Percentiles rank a stretch among this genome's conserved stretches.
Conservation (phyloP, 2,113 vertebrate species). For the Apteryx owenii region DNA sequence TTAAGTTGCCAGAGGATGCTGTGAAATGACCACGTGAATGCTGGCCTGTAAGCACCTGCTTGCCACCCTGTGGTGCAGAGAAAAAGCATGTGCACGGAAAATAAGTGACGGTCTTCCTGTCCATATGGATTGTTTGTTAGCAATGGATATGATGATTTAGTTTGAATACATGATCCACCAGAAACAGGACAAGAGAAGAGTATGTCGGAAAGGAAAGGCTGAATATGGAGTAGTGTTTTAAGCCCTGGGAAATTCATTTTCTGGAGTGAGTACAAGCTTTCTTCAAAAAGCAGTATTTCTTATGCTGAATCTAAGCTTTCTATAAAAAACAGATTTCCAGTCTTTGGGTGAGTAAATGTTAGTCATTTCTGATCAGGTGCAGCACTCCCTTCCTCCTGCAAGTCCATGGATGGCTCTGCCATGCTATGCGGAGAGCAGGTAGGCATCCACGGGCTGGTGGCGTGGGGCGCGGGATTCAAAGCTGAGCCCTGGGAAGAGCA, state of each 20-base stretch:
- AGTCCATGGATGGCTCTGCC: background rate
- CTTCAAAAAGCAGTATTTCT: slow-evolving; percentile 2
- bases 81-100: background rate
- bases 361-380: background rate
- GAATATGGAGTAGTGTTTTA: background rate
- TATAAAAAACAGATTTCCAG: background rate
- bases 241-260: slow-evolving; percentile 19
- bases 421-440: background rate
- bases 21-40: background rate
- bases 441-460: background rate
- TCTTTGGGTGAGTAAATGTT: background rate
- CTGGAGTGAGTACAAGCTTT: slow-evolving; percentile 12
- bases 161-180: background rate
- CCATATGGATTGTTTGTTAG: background rate
- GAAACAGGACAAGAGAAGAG: slow-evolving; percentile 41
- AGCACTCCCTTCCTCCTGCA: background rate
- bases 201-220: slow-evolving; percentile 14
- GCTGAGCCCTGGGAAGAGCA: background rate
- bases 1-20: background rate
- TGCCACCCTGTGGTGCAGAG: background rate
- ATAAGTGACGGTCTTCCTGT: background rate
- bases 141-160: background rate
- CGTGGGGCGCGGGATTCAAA: background rate
- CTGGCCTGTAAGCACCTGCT: background rate
- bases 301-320: slow-evolving; percentile 23